These are phyloP conservation scores for Troides oblongomaculatus DNA, from an alignment of 2,888 invertebrate genomes.

Conservation along the genomic window DNA sequence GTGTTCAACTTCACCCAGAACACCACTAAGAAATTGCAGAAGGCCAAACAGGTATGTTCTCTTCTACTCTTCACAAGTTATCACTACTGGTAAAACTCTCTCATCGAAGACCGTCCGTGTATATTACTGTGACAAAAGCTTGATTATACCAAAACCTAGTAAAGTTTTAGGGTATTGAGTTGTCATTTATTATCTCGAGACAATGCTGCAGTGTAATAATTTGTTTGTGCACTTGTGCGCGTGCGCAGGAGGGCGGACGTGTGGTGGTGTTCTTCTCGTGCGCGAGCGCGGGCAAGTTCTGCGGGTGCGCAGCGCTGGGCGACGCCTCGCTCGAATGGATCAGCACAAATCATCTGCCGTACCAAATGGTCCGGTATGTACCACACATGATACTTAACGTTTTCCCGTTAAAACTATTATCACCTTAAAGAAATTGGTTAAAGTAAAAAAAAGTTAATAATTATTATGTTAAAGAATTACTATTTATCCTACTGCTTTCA, in stretches of 20 bases:
- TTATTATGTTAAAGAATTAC: no score
- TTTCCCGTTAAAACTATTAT: no score
- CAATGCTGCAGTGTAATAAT: no score
- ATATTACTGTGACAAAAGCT: no score
- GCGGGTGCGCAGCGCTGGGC: slow-evolving; percentile 54
- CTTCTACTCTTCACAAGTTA: no score
- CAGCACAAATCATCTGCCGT: slow-evolving; percentile 57
- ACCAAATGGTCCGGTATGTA: slow-evolving; percentile 58
- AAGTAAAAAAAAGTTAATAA: no score
- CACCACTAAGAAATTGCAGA: slow-evolving; percentile 82
- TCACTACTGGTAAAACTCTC: no score
- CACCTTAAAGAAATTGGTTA: no score
- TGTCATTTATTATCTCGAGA: neutral
- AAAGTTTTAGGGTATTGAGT: no score
- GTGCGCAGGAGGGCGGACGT: slow-evolving; percentile 56
- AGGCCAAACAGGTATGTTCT: slow-evolving; percentile 76
- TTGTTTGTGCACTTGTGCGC: neutral
- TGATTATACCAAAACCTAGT: no score
- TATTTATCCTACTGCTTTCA: no score
- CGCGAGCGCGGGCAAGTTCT: slow-evolving; percentile 58
- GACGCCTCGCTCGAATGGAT: slow-evolving; percentile 61
- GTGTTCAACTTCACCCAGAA: slow-evolving; percentile 81
- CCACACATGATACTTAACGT: neutral
- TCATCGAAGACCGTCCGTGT: no score
- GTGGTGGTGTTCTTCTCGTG: slow-evolving; percentile 63